Conservation (phyloP, 2,888 invertebrate genomes). For the Smittia sp. region DNA sequence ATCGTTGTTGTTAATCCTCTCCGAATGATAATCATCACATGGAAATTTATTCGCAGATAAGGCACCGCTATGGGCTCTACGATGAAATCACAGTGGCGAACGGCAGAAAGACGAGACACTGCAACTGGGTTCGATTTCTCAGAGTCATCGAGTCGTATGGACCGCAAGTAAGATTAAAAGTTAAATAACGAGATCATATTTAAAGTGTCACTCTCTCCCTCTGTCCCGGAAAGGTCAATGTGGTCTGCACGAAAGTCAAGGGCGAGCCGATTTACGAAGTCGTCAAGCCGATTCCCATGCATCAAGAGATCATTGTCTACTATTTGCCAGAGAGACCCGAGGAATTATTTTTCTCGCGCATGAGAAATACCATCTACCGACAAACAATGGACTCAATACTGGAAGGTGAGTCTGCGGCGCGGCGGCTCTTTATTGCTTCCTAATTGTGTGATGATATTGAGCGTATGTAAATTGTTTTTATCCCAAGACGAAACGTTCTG, state of each 20-base stretch:
- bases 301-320: slow-evolving; percentile 84
- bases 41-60: slow-evolving; percentile 62
- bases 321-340: slow-evolving; percentile 79
- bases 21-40: neutral
- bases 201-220: neutral
- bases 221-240: slow-evolving; percentile 63
- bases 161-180: slow-evolving; percentile 54
- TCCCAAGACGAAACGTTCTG: neutral
- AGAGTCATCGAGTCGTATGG: slow-evolving; percentile 74
- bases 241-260: slow-evolving; percentile 84
- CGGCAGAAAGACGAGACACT: slow-evolving; percentile 75
- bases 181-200: neutral
- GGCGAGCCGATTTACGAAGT: slow-evolving; percentile 89
- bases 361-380: slow-evolving; percentile 78
- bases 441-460: slow-evolving; percentile 33
- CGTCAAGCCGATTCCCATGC: slow-evolving; percentile 78
- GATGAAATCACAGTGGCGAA: slow-evolving; percentile 78
- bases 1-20: slow-evolving; percentile 3
- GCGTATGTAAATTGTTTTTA: slow-evolving; percentile 17
- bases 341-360: slow-evolving; percentile 77
- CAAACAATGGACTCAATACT: slow-evolving; percentile 86
- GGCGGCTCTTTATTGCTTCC: slow-evolving; percentile 30
- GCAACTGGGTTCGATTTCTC: slow-evolving; percentile 93
- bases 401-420: slow-evolving; percentile 63
- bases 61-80: slow-evolving; percentile 84